Evolutionary conservation across 2,888 invertebrate species (phyloP).

Genomic region (Toxonevra muliebris): DNA sequence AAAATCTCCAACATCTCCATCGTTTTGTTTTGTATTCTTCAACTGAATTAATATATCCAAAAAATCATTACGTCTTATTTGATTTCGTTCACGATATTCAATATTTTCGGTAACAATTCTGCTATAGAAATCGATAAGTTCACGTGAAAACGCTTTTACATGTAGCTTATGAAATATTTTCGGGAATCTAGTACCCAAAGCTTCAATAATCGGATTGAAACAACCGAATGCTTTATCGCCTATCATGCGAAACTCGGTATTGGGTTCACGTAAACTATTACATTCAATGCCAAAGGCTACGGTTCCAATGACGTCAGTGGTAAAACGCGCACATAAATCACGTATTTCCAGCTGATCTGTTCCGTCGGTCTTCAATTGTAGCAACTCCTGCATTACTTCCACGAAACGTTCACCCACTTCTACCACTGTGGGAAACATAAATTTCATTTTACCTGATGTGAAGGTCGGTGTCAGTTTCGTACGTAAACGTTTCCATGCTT

Average conservation of each 20-base stretch:
- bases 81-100: conserved; percentile 39
- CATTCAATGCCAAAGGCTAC: conserved; percentile 65
- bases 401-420: conserved; percentile 43
- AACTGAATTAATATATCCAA: conserved; percentile 49
- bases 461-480: conserved; percentile 65
- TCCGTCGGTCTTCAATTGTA: conserved; percentile 1
- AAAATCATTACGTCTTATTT: conserved; percentile 50
- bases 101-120: conserved; percentile 43
- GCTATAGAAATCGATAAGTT: conserved; percentile 42
- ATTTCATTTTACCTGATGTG: conserved; percentile 65
- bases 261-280: conserved; percentile 60
- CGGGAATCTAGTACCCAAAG: conserved; percentile 16
- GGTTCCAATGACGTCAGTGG: conserved; percentile 66
- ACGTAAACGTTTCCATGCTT: conserved; percentile 62
- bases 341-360: conserved; percentile 57
- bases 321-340: conserved; percentile 62
- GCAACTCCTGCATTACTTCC: conserved; percentile 33
- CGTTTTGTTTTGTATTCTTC: conserved; percentile 34
- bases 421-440: conserved; percentile 61
- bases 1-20: conserved; percentile 17
- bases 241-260: conserved; percentile 57
- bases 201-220: conserved; percentile 23
- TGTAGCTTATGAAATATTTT: conserved; percentile 23
- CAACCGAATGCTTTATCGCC: conserved; percentile 40
- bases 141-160: conserved; percentile 52